Conservation (phyloP, 2,797 vertebrate genomes). For the Pterois miles region DNA sequence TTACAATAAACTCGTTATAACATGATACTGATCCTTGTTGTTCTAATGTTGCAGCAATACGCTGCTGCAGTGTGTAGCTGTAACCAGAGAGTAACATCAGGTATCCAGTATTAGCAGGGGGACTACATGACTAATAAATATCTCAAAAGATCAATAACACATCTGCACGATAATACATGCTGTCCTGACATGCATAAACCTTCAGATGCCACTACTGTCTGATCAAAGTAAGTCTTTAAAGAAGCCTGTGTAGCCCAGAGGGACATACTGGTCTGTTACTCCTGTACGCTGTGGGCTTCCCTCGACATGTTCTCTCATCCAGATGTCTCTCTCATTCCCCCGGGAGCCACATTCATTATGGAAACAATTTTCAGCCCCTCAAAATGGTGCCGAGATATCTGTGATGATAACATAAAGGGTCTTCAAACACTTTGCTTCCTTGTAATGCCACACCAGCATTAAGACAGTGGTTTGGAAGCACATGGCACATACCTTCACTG, state of each 20-base stretch:
- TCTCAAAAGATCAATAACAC: background rate
- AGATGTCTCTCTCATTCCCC: slow-evolving; percentile 66
- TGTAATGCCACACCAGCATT: slow-evolving; percentile 14
- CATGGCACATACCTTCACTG: slow-evolving; percentile 35
- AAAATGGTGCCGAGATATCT: slow-evolving; percentile 55
- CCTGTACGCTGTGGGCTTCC: slow-evolving; percentile 53
- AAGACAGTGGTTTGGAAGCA: slow-evolving; percentile 26
- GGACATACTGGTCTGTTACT: slow-evolving; percentile 45
- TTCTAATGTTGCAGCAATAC: no score
- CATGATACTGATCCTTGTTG: no score
- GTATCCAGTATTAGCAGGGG: no score
- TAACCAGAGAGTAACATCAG: background rate
- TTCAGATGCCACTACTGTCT: slow-evolving; percentile 10
- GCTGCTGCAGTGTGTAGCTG: background rate
- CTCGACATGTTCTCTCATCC: slow-evolving; percentile 59
- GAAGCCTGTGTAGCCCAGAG: slow-evolving; percentile 30
- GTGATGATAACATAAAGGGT: slow-evolving; percentile 42
- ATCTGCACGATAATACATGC: background rate
- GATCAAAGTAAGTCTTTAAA: slow-evolving; percentile 39
- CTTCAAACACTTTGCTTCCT: slow-evolving; percentile 49
- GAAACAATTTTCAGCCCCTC: slow-evolving; percentile 65
- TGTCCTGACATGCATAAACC: slow-evolving; percentile 15
- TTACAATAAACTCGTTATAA: no score
- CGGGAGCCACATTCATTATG: slow-evolving; percentile 66
- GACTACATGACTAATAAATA: background rate